Base-by-base conservation (phyloP, 2,888 invertebrate genomes). In the Eupithecia subumbrata region DNA sequence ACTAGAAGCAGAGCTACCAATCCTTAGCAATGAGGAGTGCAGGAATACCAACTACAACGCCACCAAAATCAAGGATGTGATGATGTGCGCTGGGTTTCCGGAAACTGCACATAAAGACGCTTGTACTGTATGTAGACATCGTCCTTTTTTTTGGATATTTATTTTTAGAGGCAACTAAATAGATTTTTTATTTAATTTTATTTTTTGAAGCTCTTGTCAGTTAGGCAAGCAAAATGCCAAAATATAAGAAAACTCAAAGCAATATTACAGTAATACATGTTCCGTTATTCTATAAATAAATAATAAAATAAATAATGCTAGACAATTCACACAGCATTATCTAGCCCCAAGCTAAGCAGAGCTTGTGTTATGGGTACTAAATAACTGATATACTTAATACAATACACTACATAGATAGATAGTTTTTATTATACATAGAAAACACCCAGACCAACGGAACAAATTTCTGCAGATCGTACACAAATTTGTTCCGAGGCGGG, bases 71-170 rank as follows among this genome's bases (percentile, higher is more conserved):
- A 97, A 97, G 18, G 97, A 98, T 79, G 97, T 97, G 84, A 98
- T 98, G 98, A 91, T 98, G 94, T 98, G 98, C 85, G 98, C 98
- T 18, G 98, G 98, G 0, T 97, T 96, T 88, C 96, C 96, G 0
- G 96, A 96, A 66, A 95, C 94, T 0, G 98, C 98, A 11, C 95
- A 96, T 86, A 97, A 96, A 83, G 98, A 98, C 87, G 97, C 97
- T 18, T 98, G 98, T 85, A 98, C 98, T 93, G 97, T 97, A 73
- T 22, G 48, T 71, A 34, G 5, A n/a, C 8, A 0, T 56, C 2
- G 56, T n/a, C n/a, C n/a, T n/a, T n/a, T n/a, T n/a, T n/a, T 64
- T 16, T 64, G 1, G 3, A 64, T 7, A 34, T 64, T 16, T 45
- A n/a, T n/a, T 48, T n/a, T 16, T 56, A 56, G 22, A 56, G 11